These are phyloP conservation scores for Parthenolecanium corni DNA, from an alignment of 2,888 invertebrate genomes.

Conservation along the genomic window DNA sequence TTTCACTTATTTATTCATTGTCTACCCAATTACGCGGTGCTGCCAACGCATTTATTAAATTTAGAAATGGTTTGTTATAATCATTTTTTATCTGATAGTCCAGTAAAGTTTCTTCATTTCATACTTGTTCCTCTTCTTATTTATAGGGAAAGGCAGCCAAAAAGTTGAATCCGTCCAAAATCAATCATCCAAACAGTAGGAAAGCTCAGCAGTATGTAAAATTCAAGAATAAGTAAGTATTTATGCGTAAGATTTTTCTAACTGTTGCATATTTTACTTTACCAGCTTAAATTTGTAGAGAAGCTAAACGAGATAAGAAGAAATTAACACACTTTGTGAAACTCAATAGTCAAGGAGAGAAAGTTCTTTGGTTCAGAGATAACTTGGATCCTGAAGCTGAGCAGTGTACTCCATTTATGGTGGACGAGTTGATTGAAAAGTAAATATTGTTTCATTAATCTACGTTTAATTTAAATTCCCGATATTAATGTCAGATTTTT, in stretches of 20 bases:
- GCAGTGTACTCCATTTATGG: slow-evolving; percentile 49
- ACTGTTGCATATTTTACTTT: neutral
- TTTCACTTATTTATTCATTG: too few relatives aligned
- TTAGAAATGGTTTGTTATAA: too few relatives aligned
- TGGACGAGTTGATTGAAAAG: slow-evolving; percentile 47
- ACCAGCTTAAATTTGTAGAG: slow-evolving; percentile 37
- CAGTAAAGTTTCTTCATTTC: too few relatives aligned
- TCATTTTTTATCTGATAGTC: too few relatives aligned
- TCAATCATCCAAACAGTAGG: slow-evolving; percentile 67
- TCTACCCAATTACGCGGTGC: too few relatives aligned
- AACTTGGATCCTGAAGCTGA: slow-evolving; percentile 47
- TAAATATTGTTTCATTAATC: slow-evolving; percentile 38
- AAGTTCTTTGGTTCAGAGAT: slow-evolving; percentile 64
- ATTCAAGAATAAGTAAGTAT: slow-evolving; percentile 50
- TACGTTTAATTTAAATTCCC: neutral
- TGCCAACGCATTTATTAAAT: too few relatives aligned
- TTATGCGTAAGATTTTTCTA: slow-evolving; percentile 6
- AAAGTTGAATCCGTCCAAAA: slow-evolving; percentile 27
- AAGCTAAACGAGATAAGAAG: slow-evolving; percentile 47
- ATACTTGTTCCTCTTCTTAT: neutral
- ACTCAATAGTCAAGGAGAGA: slow-evolving; percentile 62
- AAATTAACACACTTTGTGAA: slow-evolving; percentile 57
- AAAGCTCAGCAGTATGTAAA: slow-evolving; percentile 62
- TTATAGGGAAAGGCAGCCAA: slow-evolving; percentile 28
- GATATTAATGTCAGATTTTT: slow-evolving; percentile 26